Base-by-base conservation (phyloP, 2,888 invertebrate genomes). In the Plemyria rubiginata region DNA sequence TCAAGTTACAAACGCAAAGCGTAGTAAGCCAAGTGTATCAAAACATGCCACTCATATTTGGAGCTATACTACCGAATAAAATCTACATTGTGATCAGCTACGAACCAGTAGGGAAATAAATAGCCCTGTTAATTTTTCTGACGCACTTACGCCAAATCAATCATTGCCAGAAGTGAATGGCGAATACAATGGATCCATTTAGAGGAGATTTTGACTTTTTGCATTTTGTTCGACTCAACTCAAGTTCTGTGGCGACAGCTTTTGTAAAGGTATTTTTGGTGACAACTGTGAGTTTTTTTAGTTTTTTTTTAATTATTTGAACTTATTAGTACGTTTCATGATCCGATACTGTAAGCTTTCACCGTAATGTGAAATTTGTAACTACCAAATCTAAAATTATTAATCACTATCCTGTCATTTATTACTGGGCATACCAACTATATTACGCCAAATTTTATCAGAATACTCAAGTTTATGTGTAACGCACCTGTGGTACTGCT, bases 61-160 rank as follows among this genome's bases (percentile, higher is more conserved):
- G 36, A 38, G 41, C 8, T 28, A 2, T 29, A 49, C 4, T 45
- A 45, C 45, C 16, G 45, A 0, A 7, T 8, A 16, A 16, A 4
- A 45, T 0, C 3, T 9, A 48, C 40, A 53, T 13, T 54, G 45
- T 41, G 52, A 15, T 9, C 16, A 55, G 29, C 9, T 4, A 55
- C 45, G 22, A 50, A 32, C 12, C 46, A 50, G 62, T 69, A 72
- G 72, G 71, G 70, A 74, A 74, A 74, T 73, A 66, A 67, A 70
- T 65, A 50, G 67, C 63, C 56, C 63, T 52, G 54, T 62, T 68
- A 65, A 71, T 71, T 70, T 71, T 70, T 70, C 52, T 68, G 64
- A 68, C 68, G 70, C 65, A 68, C 70, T 70, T 67, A 60, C 59
- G 60, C 53, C 51, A 68, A 68, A 71, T 71, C 71, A 68, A 71